These are phyloP conservation scores for Imbricaverruca yamaguchii DNA, from an alignment of 2,888 invertebrate species.

Conservation along the genomic window DNA sequence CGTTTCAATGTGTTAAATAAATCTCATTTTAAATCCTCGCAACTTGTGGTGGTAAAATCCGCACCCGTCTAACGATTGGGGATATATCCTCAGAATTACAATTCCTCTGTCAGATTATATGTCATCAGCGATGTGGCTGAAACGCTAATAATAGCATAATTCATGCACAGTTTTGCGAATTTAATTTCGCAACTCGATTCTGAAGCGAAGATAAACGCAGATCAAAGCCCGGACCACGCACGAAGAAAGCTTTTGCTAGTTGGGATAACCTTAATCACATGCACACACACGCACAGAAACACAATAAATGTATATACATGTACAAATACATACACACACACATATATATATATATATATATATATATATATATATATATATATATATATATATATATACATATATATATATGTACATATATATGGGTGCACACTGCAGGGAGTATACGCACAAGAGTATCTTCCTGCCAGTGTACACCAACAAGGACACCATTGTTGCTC, in stretches of 20 bases:
- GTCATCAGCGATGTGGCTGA: too few relatives aligned
- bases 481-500: too few relatives aligned
- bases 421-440: constrained; percentile 17
- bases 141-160: too few relatives aligned
- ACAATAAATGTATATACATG: constrained; percentile 24
- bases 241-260: background rate
- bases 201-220: background rate
- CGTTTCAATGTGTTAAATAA: too few relatives aligned
- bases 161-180: background rate
- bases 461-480: too few relatives aligned
- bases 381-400: constrained; percentile 25
- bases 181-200: background rate
- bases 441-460: background rate
- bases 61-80: too few relatives aligned
- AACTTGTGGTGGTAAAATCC: too few relatives aligned
- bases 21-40: too few relatives aligned
- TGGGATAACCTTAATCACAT: background rate
- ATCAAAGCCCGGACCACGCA: background rate
- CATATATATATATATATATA: constrained; percentile 14
- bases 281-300: background rate
- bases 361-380: constrained; percentile 25
- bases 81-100: too few relatives aligned
- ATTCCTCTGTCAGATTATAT: too few relatives aligned
- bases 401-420: constrained; percentile 7
- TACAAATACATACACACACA: constrained; percentile 22